These are phyloP conservation scores for Aproaerema taeniolella DNA, from an alignment of 2,888 invertebrate species.

Conservation along the genomic window DNA sequence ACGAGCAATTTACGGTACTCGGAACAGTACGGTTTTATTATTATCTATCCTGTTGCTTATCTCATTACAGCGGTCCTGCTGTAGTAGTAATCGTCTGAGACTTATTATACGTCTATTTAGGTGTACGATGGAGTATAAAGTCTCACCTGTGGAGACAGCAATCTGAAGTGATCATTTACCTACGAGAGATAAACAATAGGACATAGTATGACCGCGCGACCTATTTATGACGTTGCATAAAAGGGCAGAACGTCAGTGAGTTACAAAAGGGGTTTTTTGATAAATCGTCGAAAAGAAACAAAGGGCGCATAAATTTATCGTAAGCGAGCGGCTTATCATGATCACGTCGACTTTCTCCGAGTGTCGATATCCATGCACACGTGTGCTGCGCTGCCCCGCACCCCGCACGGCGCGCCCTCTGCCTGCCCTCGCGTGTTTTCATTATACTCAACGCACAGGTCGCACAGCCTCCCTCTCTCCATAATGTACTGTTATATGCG, in stretches of 20 bases:
- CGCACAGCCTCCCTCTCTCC: too few species aligned
- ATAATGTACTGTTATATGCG: too few species aligned
- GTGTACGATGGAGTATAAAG: slow-evolving; percentile 18
- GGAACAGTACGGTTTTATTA: slow-evolving; percentile 58
- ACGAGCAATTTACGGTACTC: slow-evolving; percentile 61
- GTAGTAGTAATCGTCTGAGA: slow-evolving; percentile 37
- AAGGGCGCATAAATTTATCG: slow-evolving; percentile 72
- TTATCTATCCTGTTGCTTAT: slow-evolving; percentile 47
- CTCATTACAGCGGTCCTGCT: slow-evolving; percentile 41
- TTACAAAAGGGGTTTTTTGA: slow-evolving; percentile 56
- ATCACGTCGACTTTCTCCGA: slow-evolving; percentile 65
- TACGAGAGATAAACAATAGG: slow-evolving; percentile 19
- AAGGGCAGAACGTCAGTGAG: slow-evolving; percentile 22
- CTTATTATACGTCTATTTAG: slow-evolving; percentile 26
- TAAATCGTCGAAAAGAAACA: slow-evolving; percentile 71
- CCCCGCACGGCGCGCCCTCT: not conserved
- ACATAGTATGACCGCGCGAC: slow-evolving; percentile 35
- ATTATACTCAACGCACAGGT: too few species aligned
- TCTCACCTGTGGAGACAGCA: slow-evolving; percentile 15
- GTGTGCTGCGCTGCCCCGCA: slow-evolving; percentile 2
- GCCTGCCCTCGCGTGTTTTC: not conserved
- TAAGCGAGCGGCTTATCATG: slow-evolving; percentile 59
- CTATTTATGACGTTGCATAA: slow-evolving; percentile 35
- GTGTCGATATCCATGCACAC: slow-evolving; percentile 38
- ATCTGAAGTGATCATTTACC: too few species aligned